Evolutionary conservation across 2,797 vertebrate genomes (phyloP), one percentile per base, ranked within the genome.

Genomic region (Crossoptilon crossoptilon): DNA sequence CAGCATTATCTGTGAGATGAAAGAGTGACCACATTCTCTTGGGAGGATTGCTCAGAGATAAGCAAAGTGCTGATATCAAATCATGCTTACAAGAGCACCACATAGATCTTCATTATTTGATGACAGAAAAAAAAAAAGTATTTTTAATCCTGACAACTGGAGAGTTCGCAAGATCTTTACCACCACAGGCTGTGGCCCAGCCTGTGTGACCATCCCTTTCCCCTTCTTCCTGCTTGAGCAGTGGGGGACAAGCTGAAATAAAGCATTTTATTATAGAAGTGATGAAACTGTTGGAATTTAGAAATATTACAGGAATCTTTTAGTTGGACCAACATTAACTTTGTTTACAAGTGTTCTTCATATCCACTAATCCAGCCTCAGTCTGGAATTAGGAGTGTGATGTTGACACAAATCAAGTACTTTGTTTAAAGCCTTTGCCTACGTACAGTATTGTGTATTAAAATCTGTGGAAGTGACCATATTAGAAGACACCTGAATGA

Each of bases 141-240:
- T 0, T 33, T 27, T 22, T 10, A 27, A 55, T 48, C 41, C 72
- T 67, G 51, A 55, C 53, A 60, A 23, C 0, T 3, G 37, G 41
- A 83, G 44, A 46, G 29, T n/a, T 93, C 27, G 17, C 13, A 46
- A 22, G 23, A 53, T 11, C 53, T 35, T 67, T 53, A 43, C 33
- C 10, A 41, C 51, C 44, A 43, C 27, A 39, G 8, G 44, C n/a
- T 44, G 7, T 19, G 53, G 44, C 44, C 14, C 10, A 10, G 56
- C n/a, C 17, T 19, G 56, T 35, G 6, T 29, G 43, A 75, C 24
- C 41, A 55, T 19, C 7, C 2, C 29, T 17, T n/a, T 60, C 27
- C 18, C 9, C 39, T 64, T 64, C 27, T 31, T 31, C 39, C 39
- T 31, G 29, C 18, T 5, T 64, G 39, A 41, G 27, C 55, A 58